A percentile compares a stretch with the other conserved stretches of the same genome.
phyloP scores from a whole-genome alignment of 1,140 invertebrate species.

The Oreohelix idahoensis region DNA sequence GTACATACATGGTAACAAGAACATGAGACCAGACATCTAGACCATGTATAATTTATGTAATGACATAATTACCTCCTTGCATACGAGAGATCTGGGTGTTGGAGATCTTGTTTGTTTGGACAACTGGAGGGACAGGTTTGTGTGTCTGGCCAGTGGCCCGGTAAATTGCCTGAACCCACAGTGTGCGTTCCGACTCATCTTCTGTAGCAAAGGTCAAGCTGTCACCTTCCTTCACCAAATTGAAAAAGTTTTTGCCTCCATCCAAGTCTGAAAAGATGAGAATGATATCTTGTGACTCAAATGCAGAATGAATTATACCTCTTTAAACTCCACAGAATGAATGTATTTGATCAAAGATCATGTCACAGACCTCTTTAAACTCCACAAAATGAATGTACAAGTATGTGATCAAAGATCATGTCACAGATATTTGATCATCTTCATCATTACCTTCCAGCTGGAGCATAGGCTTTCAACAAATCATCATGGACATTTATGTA shows the following conservation, averaged over 20 bases:
- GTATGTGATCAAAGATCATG: too few species aligned
- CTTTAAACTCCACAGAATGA: not conserved
- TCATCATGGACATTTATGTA: too few species aligned
- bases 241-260: slow-evolving; percentile 82
- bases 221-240: slow-evolving; percentile 98
- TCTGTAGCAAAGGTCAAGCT: slow-evolving; percentile 96
- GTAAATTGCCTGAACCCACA: slow-evolving; percentile 98
- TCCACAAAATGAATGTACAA: too few species aligned
- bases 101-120: slow-evolving; percentile 69
- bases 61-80: slow-evolving; percentile 81
- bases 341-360: not conserved
- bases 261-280: slow-evolving; percentile 76
- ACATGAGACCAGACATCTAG: too few species aligned
- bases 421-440: too few species aligned
- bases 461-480: too few species aligned
- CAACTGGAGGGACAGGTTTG: slow-evolving; percentile 90
- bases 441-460: too few species aligned
- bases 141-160: slow-evolving; percentile 98
- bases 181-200: slow-evolving; percentile 97
- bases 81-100: slow-evolving; percentile 82
- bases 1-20: too few species aligned
- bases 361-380: too few species aligned
- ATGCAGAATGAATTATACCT: not conserved
- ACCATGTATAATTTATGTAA: not conserved
- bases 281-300: not conserved